These are phyloP conservation scores for Drosophila dunni DNA, from an alignment of 1,140 invertebrate species.

Conservation along the genomic window DNA sequence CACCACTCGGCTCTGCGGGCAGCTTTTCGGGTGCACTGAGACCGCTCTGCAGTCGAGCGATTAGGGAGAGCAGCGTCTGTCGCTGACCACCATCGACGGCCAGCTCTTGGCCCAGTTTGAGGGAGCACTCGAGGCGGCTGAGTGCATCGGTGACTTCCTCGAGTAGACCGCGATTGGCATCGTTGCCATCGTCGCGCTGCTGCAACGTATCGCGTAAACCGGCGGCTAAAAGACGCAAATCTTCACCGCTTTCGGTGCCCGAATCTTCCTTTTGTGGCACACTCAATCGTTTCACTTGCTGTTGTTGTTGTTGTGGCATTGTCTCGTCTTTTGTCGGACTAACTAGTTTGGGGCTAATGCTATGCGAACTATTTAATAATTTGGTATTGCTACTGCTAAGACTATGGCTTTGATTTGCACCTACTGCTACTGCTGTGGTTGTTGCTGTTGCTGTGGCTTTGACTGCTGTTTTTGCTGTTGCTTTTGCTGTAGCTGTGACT, in stretches of 20 bases:
- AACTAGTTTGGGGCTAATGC: constrained; percentile 5
- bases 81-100: constrained; percentile 86
- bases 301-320: neutral
- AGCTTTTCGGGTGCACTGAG: constrained; percentile 86
- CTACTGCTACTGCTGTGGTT: constrained; percentile 42
- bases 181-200: constrained; percentile 60
- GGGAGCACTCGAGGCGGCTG: constrained; percentile 89
- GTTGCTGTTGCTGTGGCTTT: constrained; percentile 34
- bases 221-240: constrained; percentile 85
- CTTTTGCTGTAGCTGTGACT: constrained; percentile 25
- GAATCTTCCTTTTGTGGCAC: constrained; percentile 86
- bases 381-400: constrained; percentile 46
- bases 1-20: neutral
- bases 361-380: constrained; percentile 32
- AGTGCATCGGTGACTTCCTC: constrained; percentile 92
- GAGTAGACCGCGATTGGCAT: constrained; percentile 85
- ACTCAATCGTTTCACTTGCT: constrained; percentile 63
- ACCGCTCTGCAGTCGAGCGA: constrained; percentile 90
- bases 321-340: constrained; percentile 42
- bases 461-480: constrained; percentile 29
- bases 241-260: constrained; percentile 89
- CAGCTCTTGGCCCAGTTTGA: constrained; percentile 86
- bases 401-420: constrained; percentile 40
- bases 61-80: constrained; percentile 89
- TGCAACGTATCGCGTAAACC: constrained; percentile 78